Base-by-base conservation (phyloP, 2,113 vertebrate genomes). In the Sialia sialis region DNA sequence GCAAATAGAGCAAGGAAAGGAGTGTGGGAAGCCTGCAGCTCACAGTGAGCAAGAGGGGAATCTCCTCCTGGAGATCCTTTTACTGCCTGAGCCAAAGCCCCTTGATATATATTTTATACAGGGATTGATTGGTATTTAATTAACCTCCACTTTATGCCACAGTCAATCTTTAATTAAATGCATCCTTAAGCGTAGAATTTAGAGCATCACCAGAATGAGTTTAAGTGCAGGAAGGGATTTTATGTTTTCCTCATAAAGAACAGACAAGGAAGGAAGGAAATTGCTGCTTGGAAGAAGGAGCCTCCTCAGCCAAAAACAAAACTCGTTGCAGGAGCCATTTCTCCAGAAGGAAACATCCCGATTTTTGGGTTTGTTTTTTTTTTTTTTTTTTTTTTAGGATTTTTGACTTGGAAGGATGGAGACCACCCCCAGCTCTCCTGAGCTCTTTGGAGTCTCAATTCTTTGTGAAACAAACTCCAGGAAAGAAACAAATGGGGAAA, bases 121-220 rank as follows among this genome's bases (percentile, higher is more conserved):
- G 82, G 72, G 86, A 94, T 78, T 89, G 89, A 87, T 84, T 91
- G 84, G 78, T 92, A 26, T 97, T 96, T 96, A 97, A 97, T 96
- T 97, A 96, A 94, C 91, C 91, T 89, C 83, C 64, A 30, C 82
- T 96, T 97, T 94, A 93, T 86, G 68, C 87, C 87, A 88, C 34
- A 96, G 81, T 83, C 89, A 66, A 94, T 95, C 94, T 92, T 96
- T 94, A 96, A 97, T 96, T 96, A 96, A 95, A 96, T 58, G 84
- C 92, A 94, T 97, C 91, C 75, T 94, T 96, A 96, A 94, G 89
- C 81, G 20, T 38, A 78, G 94, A 46, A 94, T 96, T 94, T 97
- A 95, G 69, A 96, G 75, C 15, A 0, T 73, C 70, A 67, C 89
- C 91, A 91, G 93, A 94, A 88, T 8, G 78, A 36, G 75, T 95